Base-by-base conservation (phyloP, 1,140 invertebrate species). In the Monochamus saltuarius region DNA sequence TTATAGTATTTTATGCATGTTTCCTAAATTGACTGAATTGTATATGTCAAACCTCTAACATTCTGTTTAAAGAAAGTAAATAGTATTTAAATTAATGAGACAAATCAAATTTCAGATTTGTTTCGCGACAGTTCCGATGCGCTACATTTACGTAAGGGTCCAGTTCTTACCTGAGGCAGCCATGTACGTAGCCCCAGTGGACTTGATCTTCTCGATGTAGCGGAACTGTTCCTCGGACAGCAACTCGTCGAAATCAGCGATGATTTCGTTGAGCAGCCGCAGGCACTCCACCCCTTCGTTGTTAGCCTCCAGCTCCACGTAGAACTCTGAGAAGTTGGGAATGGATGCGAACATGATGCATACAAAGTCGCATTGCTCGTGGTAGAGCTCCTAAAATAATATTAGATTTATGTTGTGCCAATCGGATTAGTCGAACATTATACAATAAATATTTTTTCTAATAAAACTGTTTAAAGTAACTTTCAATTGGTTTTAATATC, bases 181-280 rank as follows among this genome's bases (percentile, higher is more conserved):
- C 95, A 98, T 98, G 72, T 98, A 98, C 0, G 94, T 97, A 10
- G 92, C 89, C 7, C 94, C 94, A 0, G 95, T 97, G 58, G 94
- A 96, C 77, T 98, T 98, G 69, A 98, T 98, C 79, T 98, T 98
- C 79, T 98, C 95, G 65, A 98, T 93, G 78, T 89, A 94, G 65
- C 83, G 87, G 79, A 95, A 98, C 64, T 85, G 83, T 8, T 91
- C 88, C 73, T 95, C 92, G 4, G 89, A 86, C 0, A 96, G 82
- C 49, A 96, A 79, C 76, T 96, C 91, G 76, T 98, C 95, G 75
- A 97, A 97, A 79, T 97, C 95, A 0, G 94, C 95, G 53, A 97
- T 96, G 69, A 98, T 98, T 82, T 98, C 95, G 78, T 98, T 98
- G 2, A 98, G 83, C 0, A 98, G 84, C 42, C 95, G 80, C 22